phyloP scores from a whole-genome alignment of 1,140 invertebrate species.

The Diachasmimorpha longicaudata region DNA sequence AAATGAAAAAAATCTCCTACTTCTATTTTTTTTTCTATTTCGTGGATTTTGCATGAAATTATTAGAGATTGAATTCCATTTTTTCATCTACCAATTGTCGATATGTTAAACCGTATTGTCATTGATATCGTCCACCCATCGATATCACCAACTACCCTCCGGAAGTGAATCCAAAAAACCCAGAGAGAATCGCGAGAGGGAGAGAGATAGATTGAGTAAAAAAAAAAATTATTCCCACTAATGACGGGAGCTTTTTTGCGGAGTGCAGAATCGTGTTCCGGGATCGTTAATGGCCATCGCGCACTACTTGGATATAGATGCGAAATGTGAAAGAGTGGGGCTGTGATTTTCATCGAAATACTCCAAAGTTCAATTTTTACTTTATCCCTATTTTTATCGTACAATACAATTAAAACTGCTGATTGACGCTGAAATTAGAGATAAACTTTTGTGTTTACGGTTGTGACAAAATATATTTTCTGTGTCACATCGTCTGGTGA shows the following conservation, averaged over 20 bases:
- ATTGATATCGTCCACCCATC: background rate
- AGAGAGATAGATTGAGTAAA: background rate
- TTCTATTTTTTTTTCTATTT: no score
- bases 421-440: no score
- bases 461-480: background rate
- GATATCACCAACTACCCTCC: background rate
- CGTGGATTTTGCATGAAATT: no score
- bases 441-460: no score
- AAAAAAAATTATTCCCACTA: conserved; percentile 6
- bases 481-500: background rate
- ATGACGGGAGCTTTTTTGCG: conserved; percentile 9
- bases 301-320: background rate
- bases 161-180: background rate
- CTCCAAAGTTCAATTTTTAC: background rate
- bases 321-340: background rate
- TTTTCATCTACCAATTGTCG: no score
- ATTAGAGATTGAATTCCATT: no score
- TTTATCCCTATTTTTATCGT: background rate
- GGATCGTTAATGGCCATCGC: conserved; percentile 6
- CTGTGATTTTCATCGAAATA: background rate
- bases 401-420: background rate
- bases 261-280: conserved; percentile 10
- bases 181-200: background rate
- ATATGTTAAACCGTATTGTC: background rate
- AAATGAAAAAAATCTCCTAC: no score